Base-by-base conservation (phyloP, 2,888 invertebrate species). In the Callimorpha dominula region DNA sequence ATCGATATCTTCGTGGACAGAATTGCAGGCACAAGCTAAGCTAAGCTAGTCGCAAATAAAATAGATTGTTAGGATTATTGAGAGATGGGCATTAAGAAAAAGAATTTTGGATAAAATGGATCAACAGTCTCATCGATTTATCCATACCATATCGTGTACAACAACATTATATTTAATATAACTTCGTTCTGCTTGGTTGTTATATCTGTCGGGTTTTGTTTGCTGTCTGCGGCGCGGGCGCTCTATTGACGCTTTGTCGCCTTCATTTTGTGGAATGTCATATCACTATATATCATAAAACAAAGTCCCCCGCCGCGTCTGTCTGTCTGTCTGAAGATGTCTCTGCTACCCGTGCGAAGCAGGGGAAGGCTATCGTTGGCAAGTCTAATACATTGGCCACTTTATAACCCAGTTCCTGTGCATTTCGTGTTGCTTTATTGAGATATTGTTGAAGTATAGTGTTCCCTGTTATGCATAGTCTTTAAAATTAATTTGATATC, bases 91-190 rank as follows among this genome's bases (percentile, higher is more conserved):
- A n/a, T 31, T 31, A 31, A 31, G 31, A 31, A 1, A 31, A 31
- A 31, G 31, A 31, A 31, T 1, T 31, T 31, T 31, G 2, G 31
- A 31, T 31, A 31, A 60, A 31, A 60, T 50, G 9, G 43, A 31
- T 15, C 31, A 31, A 50, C 31, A 5, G 5, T 31, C 12, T 57
- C 11, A n/a, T 14, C 46, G 40, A 54, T 72, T 72, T 72, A 72
- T 90, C 87, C 89, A 92, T 91, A 88, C 87, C 84, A 85, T 88
- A 88, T 86, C 91, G 90, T 91, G 89, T 84, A 87, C 88, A 87
- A 76, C 72, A 83, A 60, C 6, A 6, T 60, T 81, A 82, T 80
- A 84, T 83, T 82, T 77, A 80, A 72, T 74, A 66, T 68, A 66
- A 76, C 63, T 68, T 69, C 54, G 57, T 31, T 73, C 17, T 49